Percentiles rank a stretch among this genome's conserved stretches.
phyloP scores from a whole-genome alignment of 2,888 invertebrate genomes.

The Ferdinandea cuprea region DNA sequence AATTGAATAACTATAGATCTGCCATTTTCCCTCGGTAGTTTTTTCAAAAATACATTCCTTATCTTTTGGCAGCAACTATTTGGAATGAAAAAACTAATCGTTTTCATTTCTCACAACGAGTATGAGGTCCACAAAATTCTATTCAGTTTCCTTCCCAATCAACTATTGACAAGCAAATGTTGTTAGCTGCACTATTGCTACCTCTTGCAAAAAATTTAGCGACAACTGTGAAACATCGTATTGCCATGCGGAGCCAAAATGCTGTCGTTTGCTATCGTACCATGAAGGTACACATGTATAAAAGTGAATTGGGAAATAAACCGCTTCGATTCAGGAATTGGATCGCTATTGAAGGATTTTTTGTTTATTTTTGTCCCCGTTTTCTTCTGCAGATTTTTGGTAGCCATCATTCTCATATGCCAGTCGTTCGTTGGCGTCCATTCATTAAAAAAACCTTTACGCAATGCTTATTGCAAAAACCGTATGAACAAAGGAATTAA shows the following conservation, averaged over 20 bases:
- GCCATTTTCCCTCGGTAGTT: too few relatives aligned
- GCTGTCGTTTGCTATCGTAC: conserved; percentile 10
- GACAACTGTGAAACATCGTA: background rate
- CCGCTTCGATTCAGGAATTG: conserved; percentile 17
- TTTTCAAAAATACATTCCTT: too few relatives aligned
- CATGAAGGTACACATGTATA: conserved; percentile 1
- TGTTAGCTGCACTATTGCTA: conserved; percentile 11
- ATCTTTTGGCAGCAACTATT: too few relatives aligned
- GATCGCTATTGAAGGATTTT: conserved; percentile 11
- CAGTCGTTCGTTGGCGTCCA: background rate
- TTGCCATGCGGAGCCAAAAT: background rate
- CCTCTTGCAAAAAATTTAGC: background rate
- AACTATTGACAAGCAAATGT: conserved; percentile 29
- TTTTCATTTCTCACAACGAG: conserved; percentile 11
- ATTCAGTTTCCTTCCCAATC: conserved; percentile 16
- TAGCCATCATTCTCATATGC: conserved; percentile 25
- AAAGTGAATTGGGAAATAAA: conserved; percentile 31
- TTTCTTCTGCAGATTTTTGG: conserved; percentile 1
- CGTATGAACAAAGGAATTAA: background rate
- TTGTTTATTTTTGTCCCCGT: conserved; percentile 1
- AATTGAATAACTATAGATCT: too few relatives aligned
- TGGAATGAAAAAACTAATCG: conserved; percentile 17
- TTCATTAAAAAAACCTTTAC: background rate
- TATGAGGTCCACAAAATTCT: background rate
- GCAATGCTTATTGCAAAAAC: conserved; percentile 11